These are phyloP conservation scores for Tursiops truncatus DNA, from an alignment of 2,113 vertebrate genomes.

Conservation along the genomic window DNA sequence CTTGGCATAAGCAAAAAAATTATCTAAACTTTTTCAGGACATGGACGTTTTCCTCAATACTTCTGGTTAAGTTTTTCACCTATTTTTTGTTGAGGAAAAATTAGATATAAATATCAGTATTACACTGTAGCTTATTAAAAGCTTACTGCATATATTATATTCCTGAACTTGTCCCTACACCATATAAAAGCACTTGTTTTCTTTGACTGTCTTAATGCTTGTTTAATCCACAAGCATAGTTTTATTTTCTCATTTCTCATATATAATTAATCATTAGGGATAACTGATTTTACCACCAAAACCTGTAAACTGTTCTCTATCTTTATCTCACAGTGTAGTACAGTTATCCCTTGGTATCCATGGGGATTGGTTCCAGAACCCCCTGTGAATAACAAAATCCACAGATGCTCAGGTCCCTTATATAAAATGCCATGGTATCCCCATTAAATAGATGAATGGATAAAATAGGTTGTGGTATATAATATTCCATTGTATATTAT, in stretches of 20 bases:
- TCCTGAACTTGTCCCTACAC: background rate
- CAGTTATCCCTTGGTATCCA: background rate
- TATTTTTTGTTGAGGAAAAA: background rate
- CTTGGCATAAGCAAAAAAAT: background rate
- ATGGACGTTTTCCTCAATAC: background rate
- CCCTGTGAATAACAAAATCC: background rate
- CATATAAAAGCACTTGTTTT: background rate
- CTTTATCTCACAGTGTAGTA: background rate
- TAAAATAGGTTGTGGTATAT: background rate
- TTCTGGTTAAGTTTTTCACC: background rate
- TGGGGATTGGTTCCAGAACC: background rate
- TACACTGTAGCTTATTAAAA: background rate
- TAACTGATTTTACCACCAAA: background rate
- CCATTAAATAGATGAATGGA: background rate
- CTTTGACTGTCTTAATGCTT: background rate
- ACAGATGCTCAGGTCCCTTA: background rate
- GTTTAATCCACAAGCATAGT: rapidly evolving
- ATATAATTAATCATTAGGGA: background rate
- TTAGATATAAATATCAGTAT: background rate
- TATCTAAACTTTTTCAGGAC: background rate
- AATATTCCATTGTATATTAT: background rate
- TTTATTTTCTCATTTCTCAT: background rate
- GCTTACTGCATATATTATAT: background rate
- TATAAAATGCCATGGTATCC: background rate
- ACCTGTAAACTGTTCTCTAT: background rate